Evolutionary conservation across 1,140 invertebrate genomes (phyloP).

Genomic region (Dinothrombium tinctorium): DNA sequence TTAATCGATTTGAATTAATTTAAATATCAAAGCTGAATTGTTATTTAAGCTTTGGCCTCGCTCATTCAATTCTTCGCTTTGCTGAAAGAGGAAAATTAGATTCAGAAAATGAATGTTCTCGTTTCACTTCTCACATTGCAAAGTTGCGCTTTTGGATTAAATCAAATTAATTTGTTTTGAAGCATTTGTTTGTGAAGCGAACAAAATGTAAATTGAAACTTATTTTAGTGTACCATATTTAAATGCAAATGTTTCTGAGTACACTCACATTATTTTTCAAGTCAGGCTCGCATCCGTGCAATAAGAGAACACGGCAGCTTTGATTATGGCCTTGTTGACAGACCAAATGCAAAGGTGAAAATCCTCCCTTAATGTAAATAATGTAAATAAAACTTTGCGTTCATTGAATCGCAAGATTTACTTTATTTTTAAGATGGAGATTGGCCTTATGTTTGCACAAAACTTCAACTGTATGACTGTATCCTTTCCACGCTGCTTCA

Average conservation of each 20-base stretch:
- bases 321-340: slow-evolving; percentile 94
- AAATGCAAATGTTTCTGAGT: too few species aligned
- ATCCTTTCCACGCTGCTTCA: slow-evolving; percentile 82
- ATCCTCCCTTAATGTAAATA: slow-evolving; percentile 37
- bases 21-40: too few species aligned
- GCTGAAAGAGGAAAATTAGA: too few species aligned
- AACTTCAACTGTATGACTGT: slow-evolving; percentile 48
- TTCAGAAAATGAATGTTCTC: too few species aligned
- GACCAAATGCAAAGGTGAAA: slow-evolving; percentile 72
- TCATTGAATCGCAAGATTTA: slow-evolving; percentile 13
- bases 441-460: slow-evolving; percentile 43
- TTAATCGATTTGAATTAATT: too few species aligned
- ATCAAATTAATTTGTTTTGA: too few species aligned
- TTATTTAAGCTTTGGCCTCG: too few species aligned
- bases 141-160: too few species aligned
- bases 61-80: too few species aligned
- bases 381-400: neutral
- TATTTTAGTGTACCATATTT: neutral
- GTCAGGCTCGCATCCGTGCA: slow-evolving; percentile 63
- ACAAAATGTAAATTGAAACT: neutral
- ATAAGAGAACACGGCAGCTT: slow-evolving; percentile 58
- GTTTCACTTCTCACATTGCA: too few species aligned
- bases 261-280: slow-evolving; percentile 62
- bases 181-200: neutral
- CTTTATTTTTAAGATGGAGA: slow-evolving; percentile 44